Base-by-base conservation (phyloP, 1,140 invertebrate genomes). In the Chironomus tepperi region DNA sequence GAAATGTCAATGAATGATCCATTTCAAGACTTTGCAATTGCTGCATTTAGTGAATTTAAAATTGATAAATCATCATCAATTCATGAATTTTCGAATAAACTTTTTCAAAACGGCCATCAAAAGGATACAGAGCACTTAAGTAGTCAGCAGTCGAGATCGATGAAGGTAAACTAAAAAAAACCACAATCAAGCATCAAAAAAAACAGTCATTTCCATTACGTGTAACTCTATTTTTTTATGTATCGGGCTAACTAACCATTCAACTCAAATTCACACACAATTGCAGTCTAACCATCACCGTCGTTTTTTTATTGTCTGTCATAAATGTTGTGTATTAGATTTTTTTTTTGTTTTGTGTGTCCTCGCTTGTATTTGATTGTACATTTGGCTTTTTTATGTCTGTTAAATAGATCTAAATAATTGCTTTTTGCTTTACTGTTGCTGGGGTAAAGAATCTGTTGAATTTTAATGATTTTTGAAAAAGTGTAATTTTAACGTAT, bases 11-110 rank as follows among this genome's bases (percentile, higher is more conserved):
- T 2, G 34, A 43, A n/a, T 42, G 73, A 73, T 73, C 42, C 42
- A 18, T 73, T 73, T 73, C 3, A 42, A 43, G 73, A 73, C 18
- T 42, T 43, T 43, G 73, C 73, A 5, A 21, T 43, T 73, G 73
- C 73, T 42, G 73, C 73, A 43, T 73, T 73, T 73, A 73, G 42
- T 12, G 73, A 73, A 42, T 73, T 73, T 34, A 64, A 74, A 74
- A 24, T 21, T 47, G 19, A 74, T n/a, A 43, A 74, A 24, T 57
- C 73, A 65, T 64, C 43, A 7, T 43, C 15, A 12, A 7, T 74
- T 74, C n/a, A 75, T 73, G 74, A 75, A 57, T 75, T 75, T 73
- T 75, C 70, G 7, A 75, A 75, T 75, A 75, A 73, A 73, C 16
- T 75, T 1, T 73, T 64, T 15, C 10, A 74, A 10, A 65, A 75